Conservation (phyloP, 1,140 invertebrate genomes). For the Andrena cerasifolii region DNA sequence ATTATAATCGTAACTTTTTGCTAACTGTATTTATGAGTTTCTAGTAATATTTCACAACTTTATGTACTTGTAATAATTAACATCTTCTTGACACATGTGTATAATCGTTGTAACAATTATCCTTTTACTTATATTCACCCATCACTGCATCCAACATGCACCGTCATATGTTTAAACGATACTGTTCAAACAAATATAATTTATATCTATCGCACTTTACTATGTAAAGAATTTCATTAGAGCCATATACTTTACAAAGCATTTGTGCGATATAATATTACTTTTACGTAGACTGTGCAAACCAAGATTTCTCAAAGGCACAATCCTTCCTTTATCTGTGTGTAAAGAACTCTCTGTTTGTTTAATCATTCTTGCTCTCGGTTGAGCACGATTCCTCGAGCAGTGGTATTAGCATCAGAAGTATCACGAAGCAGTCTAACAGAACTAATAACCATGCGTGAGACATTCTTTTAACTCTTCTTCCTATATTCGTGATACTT, state of each 20-base stretch:
- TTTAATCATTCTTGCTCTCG: not conserved
- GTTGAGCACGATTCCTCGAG: not conserved
- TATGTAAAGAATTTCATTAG: not conserved
- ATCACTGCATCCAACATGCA: not conserved
- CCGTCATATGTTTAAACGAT: not conserved
- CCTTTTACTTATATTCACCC: not conserved
- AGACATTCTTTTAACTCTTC: too few relatives aligned
- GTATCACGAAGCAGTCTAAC: not conserved
- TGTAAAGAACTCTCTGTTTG: slow-evolving; percentile 3
- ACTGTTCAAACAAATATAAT: not conserved
- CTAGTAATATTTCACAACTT: not conserved
- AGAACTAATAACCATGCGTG: too few relatives aligned
- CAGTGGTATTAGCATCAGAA: not conserved
- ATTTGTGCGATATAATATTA: not conserved
- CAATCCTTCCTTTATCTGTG: slow-evolving; percentile 25
- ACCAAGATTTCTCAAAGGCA: not conserved
- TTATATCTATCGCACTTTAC: not conserved
- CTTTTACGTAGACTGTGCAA: not conserved
- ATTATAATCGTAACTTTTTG: not conserved
- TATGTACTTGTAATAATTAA: not conserved
- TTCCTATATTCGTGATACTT: not conserved
- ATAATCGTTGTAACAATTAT: too few relatives aligned
- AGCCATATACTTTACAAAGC: not conserved
- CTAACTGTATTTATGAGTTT: not conserved
- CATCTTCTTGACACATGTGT: too few relatives aligned